Conservation (phyloP, 1,140 invertebrate species). For the Spodoptera litura region DNA sequence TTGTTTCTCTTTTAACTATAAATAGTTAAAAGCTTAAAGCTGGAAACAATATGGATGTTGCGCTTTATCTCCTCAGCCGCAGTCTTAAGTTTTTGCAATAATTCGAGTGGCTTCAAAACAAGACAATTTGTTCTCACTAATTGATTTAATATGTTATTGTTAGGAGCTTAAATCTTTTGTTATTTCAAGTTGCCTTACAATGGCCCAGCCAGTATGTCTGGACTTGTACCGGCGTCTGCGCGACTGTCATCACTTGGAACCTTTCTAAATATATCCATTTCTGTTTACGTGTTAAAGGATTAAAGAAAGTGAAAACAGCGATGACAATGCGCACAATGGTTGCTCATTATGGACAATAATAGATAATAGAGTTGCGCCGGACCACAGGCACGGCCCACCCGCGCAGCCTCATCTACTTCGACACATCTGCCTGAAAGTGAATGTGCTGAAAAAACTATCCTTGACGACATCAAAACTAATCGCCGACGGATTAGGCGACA, state of each 20-base stretch:
- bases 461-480: conserved; percentile 76
- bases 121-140: background rate
- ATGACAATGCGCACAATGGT: conserved; percentile 69
- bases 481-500: conserved; percentile 72
- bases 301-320: conserved; percentile 80
- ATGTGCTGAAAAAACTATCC: conserved; percentile 69
- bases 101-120: too few species aligned
- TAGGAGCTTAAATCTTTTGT: background rate
- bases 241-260: conserved; percentile 25
- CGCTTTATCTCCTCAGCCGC: too few species aligned
- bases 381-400: conserved; percentile 70
- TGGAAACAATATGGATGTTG: too few species aligned
- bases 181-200: conserved; percentile 2
- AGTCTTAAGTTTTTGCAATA: too few species aligned
- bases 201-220: background rate
- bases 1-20: too few species aligned
- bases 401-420: conserved; percentile 70
- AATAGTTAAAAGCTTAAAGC: too few species aligned
- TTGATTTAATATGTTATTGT: background rate
- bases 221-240: background rate
- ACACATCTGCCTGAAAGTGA: conserved; percentile 81
- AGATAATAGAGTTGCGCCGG: conserved; percentile 62
- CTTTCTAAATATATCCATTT: conserved; percentile 63
- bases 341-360: conserved; percentile 70
- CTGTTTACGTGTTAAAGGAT: conserved; percentile 71